A percentile compares a stretch with the other conserved stretches of the same genome.
These are phyloP conservation scores for Drosophila tanythrix DNA, from an alignment of 2,888 invertebrate species.

Conservation along the genomic window DNA sequence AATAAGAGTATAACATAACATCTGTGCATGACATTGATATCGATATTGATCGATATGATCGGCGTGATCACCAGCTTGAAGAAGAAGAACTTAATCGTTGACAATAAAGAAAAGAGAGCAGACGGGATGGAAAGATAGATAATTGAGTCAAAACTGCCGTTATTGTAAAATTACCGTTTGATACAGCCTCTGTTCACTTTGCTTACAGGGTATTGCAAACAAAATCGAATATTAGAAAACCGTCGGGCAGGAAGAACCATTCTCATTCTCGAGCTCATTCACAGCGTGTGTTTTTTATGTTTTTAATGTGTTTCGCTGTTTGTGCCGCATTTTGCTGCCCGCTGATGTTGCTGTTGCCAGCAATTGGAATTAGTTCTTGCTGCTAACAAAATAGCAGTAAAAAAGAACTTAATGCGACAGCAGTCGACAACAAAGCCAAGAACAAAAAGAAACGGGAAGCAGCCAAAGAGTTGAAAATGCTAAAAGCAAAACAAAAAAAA, in stretches of 20 bases:
- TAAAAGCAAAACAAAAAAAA: neutral
- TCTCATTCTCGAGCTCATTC: constrained; percentile 9
- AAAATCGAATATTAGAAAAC: constrained; percentile 71
- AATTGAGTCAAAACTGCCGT: neutral
- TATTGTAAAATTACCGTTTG: no score
- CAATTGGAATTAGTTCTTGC: constrained; percentile 65
- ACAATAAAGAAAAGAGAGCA: neutral
- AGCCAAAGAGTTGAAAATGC: constrained; percentile 1
- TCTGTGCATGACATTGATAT: neutral
- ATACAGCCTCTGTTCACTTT: neutral
- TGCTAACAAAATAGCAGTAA: constrained; percentile 54
- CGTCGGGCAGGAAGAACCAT: constrained; percentile 35
- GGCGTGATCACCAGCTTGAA: neutral
- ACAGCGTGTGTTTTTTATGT: constrained; percentile 60
- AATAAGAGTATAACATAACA: no score
- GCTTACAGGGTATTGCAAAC: constrained; percentile 45
- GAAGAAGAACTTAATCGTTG: neutral
- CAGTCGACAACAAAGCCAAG: constrained; percentile 44
- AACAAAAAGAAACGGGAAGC: constrained; percentile 31
- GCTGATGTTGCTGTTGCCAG: constrained; percentile 27
- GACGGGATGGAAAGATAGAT: neutral
- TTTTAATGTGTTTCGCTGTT: constrained; percentile 68
- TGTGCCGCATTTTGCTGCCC: constrained; percentile 40
- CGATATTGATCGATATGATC: neutral
- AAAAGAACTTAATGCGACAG: constrained; percentile 56